Evolutionary conservation across 1,140 invertebrate species (phyloP), one percentile per base, ranked within the genome.

Genomic region (Gonioctena quinquepunctata): DNA sequence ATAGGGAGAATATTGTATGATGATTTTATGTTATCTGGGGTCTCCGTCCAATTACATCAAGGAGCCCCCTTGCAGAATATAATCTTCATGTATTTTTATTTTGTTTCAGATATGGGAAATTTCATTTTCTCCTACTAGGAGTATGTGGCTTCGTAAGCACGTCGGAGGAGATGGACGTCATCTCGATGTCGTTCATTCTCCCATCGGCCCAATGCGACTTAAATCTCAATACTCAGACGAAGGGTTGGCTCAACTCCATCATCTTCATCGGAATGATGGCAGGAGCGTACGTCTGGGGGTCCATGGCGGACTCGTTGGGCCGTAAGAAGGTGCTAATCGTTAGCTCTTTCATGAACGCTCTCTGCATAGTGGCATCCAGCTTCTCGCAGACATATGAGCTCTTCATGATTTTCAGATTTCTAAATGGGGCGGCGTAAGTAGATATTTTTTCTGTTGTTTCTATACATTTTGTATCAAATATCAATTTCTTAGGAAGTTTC

Each of bases 151-250:
- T 96, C 85, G 95, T 96, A 76, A 95, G 95, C 84, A 96, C 95
- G 50, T 95, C 93, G 81, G 95, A 97, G 87, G 94, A 96, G 86
- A 96, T 97, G 89, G 95, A 97, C 85, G 92, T 97, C 83, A 94
- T 96, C 77, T 95, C 95, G 57, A 94, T 96, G 90, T 94, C 95
- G 63, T 97, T 97, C 87, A 93, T 97, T 79, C 84, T 98, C 54
- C 95, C 96, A 33, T 94, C 94, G 72, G 95, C 95, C 61, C 91
- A 96, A 85, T 96, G 95, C 88, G 95, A 97, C 84, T 87, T 98
- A 77, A 85, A 94, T 50, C 88, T 97, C 78, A 92, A 91, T 76
- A 95, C 94, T 16, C 86, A 90, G 62, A 92, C 93, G 57, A 97
- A 88, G 89, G 92, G 95, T 85, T 94, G 92, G 92, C 90, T 94